A percentile compares a stretch with the other conserved stretches of the same genome.
Conservation (phyloP, 2,888 invertebrate genomes). For the Melanophora roralis region DNA sequence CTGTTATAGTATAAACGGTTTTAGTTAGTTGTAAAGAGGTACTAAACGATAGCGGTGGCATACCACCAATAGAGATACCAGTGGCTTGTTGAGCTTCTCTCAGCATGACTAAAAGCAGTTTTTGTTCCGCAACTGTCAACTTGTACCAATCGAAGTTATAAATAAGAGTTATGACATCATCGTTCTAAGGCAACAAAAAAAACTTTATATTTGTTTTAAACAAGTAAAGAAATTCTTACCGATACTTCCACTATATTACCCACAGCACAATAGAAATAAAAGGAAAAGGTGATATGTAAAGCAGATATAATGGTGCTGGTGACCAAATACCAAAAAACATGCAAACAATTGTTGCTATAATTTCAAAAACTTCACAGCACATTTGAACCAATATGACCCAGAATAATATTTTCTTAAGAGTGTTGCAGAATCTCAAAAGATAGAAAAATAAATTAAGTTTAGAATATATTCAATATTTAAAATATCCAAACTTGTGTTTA, state of each 20-base stretch:
- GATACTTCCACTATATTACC: conserved; percentile 23
- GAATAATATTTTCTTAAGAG: not conserved
- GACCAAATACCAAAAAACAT: conserved; percentile 14
- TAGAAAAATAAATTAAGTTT: too few relatives aligned
- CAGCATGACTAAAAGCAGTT: conserved; percentile 65
- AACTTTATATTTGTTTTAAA: not conserved
- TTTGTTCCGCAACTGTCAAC: conserved; percentile 62
- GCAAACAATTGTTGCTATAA: conserved; percentile 20
- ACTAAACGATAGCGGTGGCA: conserved; percentile 64
- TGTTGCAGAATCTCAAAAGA: not conserved
- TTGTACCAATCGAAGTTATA: conserved; percentile 66
- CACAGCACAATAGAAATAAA: conserved; percentile 9
- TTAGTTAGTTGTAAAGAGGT: conserved; percentile 66
- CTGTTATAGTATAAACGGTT: conserved; percentile 56
- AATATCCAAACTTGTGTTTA: conserved; percentile 1
- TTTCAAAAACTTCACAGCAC: not conserved
- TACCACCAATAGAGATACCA: conserved; percentile 57
- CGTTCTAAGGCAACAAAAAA: not conserved
- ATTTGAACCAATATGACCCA: conserved; percentile 29
- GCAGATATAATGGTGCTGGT: not conserved
- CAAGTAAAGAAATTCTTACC: not conserved
- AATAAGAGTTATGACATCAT: conserved; percentile 32
- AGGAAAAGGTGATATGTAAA: not conserved
- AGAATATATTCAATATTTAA: too few relatives aligned
- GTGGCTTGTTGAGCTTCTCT: conserved; percentile 61